phyloP scores from a whole-genome alignment of 1,140 invertebrate genomes.

The Ganaspis sp. region DNA sequence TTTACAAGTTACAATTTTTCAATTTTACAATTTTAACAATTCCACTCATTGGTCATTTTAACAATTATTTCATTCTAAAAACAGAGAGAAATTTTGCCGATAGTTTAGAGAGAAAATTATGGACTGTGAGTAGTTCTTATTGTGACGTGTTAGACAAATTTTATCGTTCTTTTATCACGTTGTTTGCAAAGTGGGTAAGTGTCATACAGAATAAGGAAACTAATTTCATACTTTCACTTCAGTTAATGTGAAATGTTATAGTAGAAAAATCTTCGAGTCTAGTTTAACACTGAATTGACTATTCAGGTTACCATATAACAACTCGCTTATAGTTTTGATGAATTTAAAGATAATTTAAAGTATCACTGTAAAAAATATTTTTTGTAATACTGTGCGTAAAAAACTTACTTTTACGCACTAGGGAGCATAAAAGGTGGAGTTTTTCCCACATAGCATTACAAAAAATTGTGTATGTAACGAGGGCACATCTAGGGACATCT shows the following conservation, averaged over 20 bases:
- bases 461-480: too few species aligned
- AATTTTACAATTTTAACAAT: too few species aligned
- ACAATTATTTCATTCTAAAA: too few species aligned
- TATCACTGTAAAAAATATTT: too few species aligned
- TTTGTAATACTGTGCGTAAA: too few species aligned
- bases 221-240: constrained; percentile 9
- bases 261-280: neutral
- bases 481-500: too few species aligned
- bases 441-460: too few species aligned
- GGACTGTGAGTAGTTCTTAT: neutral
- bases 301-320: neutral
- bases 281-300: constrained; percentile 1
- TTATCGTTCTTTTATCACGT: neutral
- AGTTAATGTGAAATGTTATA: neutral
- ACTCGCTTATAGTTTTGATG: neutral
- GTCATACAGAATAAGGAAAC: neutral
- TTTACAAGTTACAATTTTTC: too few species aligned
- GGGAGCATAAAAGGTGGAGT: too few species aligned
- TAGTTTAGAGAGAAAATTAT: neutral
- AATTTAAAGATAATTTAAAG: neutral
- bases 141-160: neutral
- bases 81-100: too few species aligned
- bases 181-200: neutral
- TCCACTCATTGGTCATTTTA: too few species aligned
- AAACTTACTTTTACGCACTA: too few species aligned